These are phyloP conservation scores for Scotopteryx bipunctaria DNA, from an alignment of 2,888 invertebrate genomes.

Conservation along the genomic window DNA sequence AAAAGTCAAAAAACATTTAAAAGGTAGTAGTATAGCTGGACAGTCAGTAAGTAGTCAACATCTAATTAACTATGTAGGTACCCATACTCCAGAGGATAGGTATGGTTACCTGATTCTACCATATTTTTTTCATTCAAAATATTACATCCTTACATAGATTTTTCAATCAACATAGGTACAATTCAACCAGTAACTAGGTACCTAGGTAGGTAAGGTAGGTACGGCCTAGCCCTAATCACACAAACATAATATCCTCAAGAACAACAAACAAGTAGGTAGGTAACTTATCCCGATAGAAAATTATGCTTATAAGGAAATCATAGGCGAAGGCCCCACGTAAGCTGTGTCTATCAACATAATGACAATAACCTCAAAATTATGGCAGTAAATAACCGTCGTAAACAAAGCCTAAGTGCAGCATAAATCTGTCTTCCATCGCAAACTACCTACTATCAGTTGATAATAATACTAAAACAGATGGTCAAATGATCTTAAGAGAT, in stretches of 20 bases:
- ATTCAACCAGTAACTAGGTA: too few relatives aligned
- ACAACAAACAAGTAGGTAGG: neutral
- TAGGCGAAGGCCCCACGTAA: slow-evolving; percentile 33
- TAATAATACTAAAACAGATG: too few relatives aligned
- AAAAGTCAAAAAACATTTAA: too few relatives aligned
- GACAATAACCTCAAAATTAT: slow-evolving; percentile 57
- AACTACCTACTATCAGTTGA: too few relatives aligned
- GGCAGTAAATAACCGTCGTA: slow-evolving; percentile 53
- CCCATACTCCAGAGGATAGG: too few relatives aligned
- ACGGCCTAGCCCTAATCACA: neutral
- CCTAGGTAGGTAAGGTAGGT: too few relatives aligned
- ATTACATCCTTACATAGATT: neutral
- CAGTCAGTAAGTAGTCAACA: too few relatives aligned
- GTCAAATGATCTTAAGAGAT: too few relatives aligned
- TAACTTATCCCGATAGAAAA: slow-evolving; percentile 6
- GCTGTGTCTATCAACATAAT: slow-evolving; percentile 43
- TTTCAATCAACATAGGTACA: neutral
- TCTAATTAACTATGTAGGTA: too few relatives aligned
- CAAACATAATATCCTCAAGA: neutral
- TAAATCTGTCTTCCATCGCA: slow-evolving; percentile 28
- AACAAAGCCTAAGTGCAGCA: slow-evolving; percentile 39
- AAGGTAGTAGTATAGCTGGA: too few relatives aligned
- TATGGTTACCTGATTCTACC: too few relatives aligned
- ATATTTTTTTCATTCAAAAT: too few relatives aligned
- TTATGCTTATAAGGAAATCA: slow-evolving; percentile 34